These are phyloP conservation scores for Calameuta idolon DNA, from an alignment of 2,888 invertebrate genomes.

Conservation along the genomic window DNA sequence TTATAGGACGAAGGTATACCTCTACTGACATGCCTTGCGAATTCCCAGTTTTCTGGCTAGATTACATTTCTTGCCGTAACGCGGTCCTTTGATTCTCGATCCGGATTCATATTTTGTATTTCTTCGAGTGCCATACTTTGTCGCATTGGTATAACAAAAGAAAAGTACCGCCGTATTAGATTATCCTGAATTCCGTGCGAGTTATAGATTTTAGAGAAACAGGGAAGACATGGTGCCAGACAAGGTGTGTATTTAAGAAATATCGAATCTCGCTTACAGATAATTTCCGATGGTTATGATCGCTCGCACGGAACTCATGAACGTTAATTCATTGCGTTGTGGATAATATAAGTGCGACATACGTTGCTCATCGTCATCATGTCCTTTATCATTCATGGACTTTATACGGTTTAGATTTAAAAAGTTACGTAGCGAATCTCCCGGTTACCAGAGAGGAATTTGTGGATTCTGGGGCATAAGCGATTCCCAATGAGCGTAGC, in stretches of 20 bases:
- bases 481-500: constrained; percentile 11
- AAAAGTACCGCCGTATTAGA: not conserved
- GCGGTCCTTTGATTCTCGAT: not conserved
- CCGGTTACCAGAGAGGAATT: not conserved
- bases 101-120: not conserved
- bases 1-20: not conserved
- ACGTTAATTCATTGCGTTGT: not conserved
- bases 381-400: not conserved
- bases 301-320: not conserved
- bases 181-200: not conserved
- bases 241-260: not conserved
- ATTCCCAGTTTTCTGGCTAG: not conserved
- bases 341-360: not conserved
- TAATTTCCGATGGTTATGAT: not conserved
- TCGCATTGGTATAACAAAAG: not conserved
- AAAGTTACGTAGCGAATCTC: not conserved
- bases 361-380: not conserved
- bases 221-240: not conserved
- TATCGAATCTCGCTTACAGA: not conserved
- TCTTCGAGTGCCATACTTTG: not conserved
- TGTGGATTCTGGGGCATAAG: not conserved
- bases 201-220: not conserved
- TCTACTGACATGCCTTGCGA: not conserved
- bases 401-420: not conserved
- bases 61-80: not conserved